Conservation (phyloP, 2,797 vertebrate genomes). For the Lithobates sylvaticus region DNA sequence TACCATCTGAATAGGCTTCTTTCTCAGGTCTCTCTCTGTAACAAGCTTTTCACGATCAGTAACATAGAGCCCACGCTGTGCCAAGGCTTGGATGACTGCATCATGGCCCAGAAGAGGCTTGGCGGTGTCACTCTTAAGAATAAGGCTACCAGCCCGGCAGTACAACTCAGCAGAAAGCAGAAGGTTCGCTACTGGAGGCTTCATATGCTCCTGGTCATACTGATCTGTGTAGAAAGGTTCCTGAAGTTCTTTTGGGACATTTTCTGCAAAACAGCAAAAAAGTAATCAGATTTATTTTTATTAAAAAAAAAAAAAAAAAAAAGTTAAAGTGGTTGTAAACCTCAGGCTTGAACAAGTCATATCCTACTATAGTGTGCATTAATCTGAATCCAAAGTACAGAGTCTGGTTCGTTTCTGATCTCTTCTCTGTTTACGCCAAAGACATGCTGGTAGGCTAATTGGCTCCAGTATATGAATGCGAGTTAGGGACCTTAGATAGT, state of each 20-base stretch:
- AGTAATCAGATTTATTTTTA: background rate
- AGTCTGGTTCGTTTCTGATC: no score
- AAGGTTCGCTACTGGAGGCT: slow-evolving; percentile 90
- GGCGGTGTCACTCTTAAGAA: slow-evolving; percentile 88
- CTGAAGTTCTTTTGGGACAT: slow-evolving; percentile 87
- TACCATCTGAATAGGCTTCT: slow-evolving; percentile 96
- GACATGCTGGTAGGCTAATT: no score
- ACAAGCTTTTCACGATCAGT: slow-evolving; percentile 94
- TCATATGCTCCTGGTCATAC: slow-evolving; percentile 98
- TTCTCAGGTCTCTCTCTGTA: slow-evolving; percentile 92
- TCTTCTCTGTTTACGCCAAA: no score
- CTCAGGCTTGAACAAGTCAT: background rate
- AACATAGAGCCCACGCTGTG: slow-evolving; percentile 93
- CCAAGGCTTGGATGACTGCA: slow-evolving; percentile 93
- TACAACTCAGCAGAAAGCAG: slow-evolving; percentile 95
- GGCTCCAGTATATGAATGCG: no score
- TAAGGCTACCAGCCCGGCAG: slow-evolving; percentile 91
- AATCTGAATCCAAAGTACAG: no score
- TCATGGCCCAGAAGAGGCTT: slow-evolving; percentile 93
- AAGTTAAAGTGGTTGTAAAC: background rate
- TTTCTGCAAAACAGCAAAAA: slow-evolving; percentile 77
- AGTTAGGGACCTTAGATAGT: no score
- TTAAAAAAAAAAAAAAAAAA: background rate
- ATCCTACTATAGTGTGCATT: no score
- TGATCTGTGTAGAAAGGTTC: slow-evolving; percentile 98